Evolutionary conservation across 2,797 vertebrate species (phyloP).

Genomic region (Siniperca undulata): DNA sequence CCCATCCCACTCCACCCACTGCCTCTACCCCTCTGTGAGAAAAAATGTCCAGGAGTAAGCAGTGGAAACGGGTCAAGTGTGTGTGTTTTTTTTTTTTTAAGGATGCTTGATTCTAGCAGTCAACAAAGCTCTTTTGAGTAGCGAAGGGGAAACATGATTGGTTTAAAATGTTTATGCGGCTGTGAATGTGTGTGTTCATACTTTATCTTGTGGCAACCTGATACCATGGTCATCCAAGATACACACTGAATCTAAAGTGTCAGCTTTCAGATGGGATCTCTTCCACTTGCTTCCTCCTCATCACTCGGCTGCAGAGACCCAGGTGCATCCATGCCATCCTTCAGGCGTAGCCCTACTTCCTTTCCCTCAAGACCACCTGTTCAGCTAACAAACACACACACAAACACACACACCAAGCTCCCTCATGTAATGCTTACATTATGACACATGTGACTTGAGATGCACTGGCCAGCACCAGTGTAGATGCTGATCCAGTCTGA

Average conservation of each 20-base stretch:
- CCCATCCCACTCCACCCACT: no score
- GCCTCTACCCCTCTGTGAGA: neutral
- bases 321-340: slow-evolving; percentile 71
- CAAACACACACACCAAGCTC: slow-evolving; percentile 19
- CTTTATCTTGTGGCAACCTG: slow-evolving; percentile 25
- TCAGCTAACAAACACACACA: slow-evolving; percentile 40
- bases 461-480: slow-evolving; percentile 39
- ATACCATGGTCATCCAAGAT: slow-evolving; percentile 44
- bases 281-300: slow-evolving; percentile 63
- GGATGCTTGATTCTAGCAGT: slow-evolving; percentile 29
- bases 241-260: slow-evolving; percentile 66
- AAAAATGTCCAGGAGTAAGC: slow-evolving; percentile 17
- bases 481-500: slow-evolving; percentile 65
- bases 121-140: slow-evolving; percentile 16
- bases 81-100: slow-evolving; percentile 7
- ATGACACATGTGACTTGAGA: slow-evolving; percentile 56
- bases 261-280: slow-evolving; percentile 74
- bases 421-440: slow-evolving; percentile 38
- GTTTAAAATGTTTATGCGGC: neutral
- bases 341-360: slow-evolving; percentile 32
- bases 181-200: slow-evolving; percentile 24
- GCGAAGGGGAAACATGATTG: slow-evolving; percentile 7
- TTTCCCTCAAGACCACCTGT: slow-evolving; percentile 69
- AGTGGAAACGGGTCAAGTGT: slow-evolving; percentile 17
- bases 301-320: slow-evolving; percentile 66